A percentile compares a stretch with the other conserved stretches of the same genome.
Conservation (phyloP, 2,113 vertebrate species). For the Fukomys damarensis region DNA sequence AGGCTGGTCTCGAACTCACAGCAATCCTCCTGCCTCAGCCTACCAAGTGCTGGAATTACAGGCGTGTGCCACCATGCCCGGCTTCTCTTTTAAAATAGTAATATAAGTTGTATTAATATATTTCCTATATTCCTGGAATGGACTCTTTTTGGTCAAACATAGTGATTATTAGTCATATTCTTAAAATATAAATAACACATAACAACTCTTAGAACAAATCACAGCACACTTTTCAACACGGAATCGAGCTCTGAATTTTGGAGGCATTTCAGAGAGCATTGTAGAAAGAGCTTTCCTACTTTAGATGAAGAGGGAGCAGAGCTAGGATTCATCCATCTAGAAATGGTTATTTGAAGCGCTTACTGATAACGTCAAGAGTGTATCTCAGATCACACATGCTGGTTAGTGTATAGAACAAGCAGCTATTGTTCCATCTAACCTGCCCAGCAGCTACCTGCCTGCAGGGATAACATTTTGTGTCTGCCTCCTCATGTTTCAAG, state of each 20-base stretch:
- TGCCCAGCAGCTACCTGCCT: neutral
- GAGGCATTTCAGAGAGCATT: neutral
- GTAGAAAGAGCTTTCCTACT: conserved; percentile 51
- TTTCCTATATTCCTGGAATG: conserved; percentile 26
- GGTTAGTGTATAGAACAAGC: conserved; percentile 59
- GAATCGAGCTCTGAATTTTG: neutral
- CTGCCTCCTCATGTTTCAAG: neutral
- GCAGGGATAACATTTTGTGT: neutral
- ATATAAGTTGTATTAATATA: conserved; percentile 7
- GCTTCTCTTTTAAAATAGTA: neutral
- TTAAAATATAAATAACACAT: neutral
- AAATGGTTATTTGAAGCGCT: conserved; percentile 78
- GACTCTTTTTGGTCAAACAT: neutral
- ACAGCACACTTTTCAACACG: neutral
- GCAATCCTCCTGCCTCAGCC: too few relatives aligned
- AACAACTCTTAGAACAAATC: neutral
- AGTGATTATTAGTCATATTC: neutral
- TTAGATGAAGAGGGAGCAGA: conserved; percentile 47
- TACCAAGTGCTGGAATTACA: too few relatives aligned
- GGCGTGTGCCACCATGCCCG: too few relatives aligned
- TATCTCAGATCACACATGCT: conserved; percentile 79
- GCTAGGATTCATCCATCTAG: conserved; percentile 65
- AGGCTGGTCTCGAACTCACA: too few relatives aligned
- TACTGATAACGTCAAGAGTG: conserved; percentile 74
- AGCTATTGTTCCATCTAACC: neutral